Evolutionary conservation across 2,888 invertebrate genomes (phyloP).

Genomic region (Lepas anatifera): DNA sequence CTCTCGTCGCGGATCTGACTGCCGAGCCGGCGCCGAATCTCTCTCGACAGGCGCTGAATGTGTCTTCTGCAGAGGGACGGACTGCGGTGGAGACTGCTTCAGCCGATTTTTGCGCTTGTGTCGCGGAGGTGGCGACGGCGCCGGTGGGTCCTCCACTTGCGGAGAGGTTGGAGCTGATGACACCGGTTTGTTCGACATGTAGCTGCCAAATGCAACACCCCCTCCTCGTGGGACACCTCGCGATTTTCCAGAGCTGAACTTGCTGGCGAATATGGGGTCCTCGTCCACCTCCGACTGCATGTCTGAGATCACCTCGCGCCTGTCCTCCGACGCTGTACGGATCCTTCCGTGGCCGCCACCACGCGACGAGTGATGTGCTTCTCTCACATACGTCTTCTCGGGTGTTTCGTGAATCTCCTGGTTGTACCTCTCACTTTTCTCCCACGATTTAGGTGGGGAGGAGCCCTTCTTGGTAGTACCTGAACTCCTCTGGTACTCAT

Average conservation of each 20-base stretch:
- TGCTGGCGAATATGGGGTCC: constrained; percentile 21
- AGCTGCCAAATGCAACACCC: background rate
- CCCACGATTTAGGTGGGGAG: background rate
- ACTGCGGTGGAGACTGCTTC: constrained; percentile 14
- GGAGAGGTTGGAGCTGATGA: background rate
- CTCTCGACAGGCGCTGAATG: too few relatives aligned
- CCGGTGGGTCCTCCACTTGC: too few relatives aligned
- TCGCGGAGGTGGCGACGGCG: constrained; percentile 24
- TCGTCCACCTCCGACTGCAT: constrained; percentile 13
- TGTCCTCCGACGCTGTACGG: background rate
- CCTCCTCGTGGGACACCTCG: too few relatives aligned
- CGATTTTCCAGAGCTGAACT: constrained; percentile 22
- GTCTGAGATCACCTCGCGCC: background rate
- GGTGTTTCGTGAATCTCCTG: background rate
- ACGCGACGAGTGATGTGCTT: background rate
- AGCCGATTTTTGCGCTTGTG: constrained; percentile 22
- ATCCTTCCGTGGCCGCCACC: constrained; percentile 14
- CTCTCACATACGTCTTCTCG: background rate
- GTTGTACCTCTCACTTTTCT: background rate
- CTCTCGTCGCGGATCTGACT: background rate
- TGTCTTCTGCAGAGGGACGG: background rate
- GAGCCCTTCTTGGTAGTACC: background rate
- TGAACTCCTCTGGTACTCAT: background rate
- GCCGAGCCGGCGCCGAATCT: background rate
- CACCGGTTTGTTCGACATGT: background rate